Evolutionary conservation across 2,888 invertebrate species (phyloP), one percentile per base, ranked within the genome.

Genomic region (Eristalis intricaria): DNA sequence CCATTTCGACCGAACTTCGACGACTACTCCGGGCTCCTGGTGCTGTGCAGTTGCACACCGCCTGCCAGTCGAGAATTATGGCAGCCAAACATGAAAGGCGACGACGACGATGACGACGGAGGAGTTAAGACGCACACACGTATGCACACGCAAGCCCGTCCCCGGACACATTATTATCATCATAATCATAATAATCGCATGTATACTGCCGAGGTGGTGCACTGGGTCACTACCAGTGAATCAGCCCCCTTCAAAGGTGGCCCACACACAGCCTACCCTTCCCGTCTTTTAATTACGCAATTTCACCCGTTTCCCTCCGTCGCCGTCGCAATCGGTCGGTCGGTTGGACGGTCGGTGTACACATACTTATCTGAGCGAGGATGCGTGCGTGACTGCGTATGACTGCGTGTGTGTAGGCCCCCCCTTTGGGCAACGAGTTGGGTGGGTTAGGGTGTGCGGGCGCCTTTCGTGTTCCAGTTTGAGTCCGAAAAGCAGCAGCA

Each of bases 171-270:
- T 80, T 87, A 87, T 87, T 84, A 84, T 82, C 82, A 71, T 87
- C 79, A 84, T 87, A 84, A 87, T 87, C 78, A 84, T 87, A 87
- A 84, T 87, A 87, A 84, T 80, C 87, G 84, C 69, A 32, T 79
- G 70, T 83, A 71, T 50, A 70, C 43, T 43, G 60, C 29, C 5
- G 60, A 71, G 81, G 68, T 73, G 76, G 69, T 79, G 77, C 64
- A 82, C 77, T 69, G 60, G 73, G 73, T 77, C 83, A 73, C 63
- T 78, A 77, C 60, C 78, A 60, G 26, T 29, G 15, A 56, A 73
- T 58, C 29, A 13, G 58, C 23, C 23, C 70, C 68, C 66, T 61
- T 19, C 8, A n/a, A 19, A 65, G 60, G 40, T 71, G 73, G 26
- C 50, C 43, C 50, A 50, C 19, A 3, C 60, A 29, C 65, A 73